A percentile compares a stretch with the other conserved stretches of the same genome.
Evolutionary conservation across 2,888 invertebrate species (phyloP).

Genomic region (Dorcus parallelipipedus): DNA sequence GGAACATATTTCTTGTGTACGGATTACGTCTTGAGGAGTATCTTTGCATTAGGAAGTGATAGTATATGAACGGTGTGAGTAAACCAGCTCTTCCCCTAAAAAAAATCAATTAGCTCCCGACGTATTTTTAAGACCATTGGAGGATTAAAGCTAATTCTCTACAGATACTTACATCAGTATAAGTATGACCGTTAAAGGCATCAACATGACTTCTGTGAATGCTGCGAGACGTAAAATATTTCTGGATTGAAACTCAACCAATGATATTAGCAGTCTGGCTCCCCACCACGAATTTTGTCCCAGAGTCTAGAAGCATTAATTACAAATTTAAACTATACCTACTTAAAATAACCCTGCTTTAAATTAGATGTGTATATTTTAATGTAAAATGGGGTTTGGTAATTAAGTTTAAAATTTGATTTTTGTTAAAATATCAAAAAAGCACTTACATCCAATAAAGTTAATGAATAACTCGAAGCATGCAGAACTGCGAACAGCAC

Average conservation of each 20-base stretch:
- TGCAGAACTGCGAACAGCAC: slow-evolving; percentile 90
- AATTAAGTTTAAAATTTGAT: too few species aligned
- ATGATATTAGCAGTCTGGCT: slow-evolving; percentile 77
- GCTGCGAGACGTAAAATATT: slow-evolving; percentile 89
- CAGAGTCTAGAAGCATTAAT: slow-evolving; percentile 61
- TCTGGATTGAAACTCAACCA: slow-evolving; percentile 87
- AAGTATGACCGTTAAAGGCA: slow-evolving; percentile 77
- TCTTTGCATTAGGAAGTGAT: slow-evolving; percentile 90
- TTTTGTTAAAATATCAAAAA: not conserved
- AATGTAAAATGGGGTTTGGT: too few species aligned
- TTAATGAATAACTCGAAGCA: slow-evolving; percentile 86
- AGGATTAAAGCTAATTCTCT: not conserved
- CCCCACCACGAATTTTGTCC: slow-evolving; percentile 93
- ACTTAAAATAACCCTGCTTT: too few species aligned
- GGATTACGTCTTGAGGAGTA: slow-evolving; percentile 95
- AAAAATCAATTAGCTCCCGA: slow-evolving; percentile 21
- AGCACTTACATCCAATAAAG: slow-evolving; percentile 85
- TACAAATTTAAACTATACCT: too few species aligned
- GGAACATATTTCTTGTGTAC: slow-evolving; percentile 89
- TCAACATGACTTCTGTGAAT: slow-evolving; percentile 88
- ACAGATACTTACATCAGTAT: slow-evolving; percentile 77
- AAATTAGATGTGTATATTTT: too few species aligned
- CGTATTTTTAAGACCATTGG: not conserved
- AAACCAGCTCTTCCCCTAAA: slow-evolving; percentile 86
- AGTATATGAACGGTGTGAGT: slow-evolving; percentile 93